Evolutionary conservation across 2,888 invertebrate species (phyloP).

Genomic region (Strigamia transsilvanica): DNA sequence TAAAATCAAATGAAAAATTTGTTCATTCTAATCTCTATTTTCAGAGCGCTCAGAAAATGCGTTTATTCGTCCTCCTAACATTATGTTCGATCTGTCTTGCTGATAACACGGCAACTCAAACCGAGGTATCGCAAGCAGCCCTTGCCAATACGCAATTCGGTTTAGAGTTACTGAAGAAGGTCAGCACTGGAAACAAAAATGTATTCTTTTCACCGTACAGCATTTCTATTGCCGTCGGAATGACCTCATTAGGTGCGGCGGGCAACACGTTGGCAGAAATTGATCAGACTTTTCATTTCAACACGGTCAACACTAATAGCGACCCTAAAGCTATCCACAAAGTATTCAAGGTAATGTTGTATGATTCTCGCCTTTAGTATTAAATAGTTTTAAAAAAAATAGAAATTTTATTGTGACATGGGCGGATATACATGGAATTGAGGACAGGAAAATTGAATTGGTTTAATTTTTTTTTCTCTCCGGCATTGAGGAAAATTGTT

Average conservation of each 20-base stretch:
- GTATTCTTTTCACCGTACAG: slow-evolving; percentile 44
- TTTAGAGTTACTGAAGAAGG: slow-evolving; percentile 6
- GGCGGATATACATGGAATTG: not conserved
- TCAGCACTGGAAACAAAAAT: slow-evolving; percentile 2
- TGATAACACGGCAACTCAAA: not conserved
- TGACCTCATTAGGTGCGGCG: slow-evolving; percentile 49
- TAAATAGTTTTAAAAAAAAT: not conserved
- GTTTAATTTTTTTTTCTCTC: not conserved
- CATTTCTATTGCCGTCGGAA: slow-evolving; percentile 36
- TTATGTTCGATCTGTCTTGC: not conserved
- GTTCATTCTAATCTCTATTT: not conserved
- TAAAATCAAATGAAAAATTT: not conserved
- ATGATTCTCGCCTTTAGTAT: not conserved
- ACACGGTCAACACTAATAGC: slow-evolving; percentile 1
- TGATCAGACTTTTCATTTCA: slow-evolving; percentile 37
- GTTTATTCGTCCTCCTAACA: not conserved
- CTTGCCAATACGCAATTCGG: slow-evolving; percentile 34
- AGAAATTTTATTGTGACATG: not conserved
- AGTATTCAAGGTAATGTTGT: slow-evolving; percentile 19
- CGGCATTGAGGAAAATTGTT: not conserved
- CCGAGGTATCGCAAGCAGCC: not conserved
- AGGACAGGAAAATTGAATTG: not conserved
- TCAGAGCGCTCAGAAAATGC: not conserved
- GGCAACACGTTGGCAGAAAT: slow-evolving; percentile 46
- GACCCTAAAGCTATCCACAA: slow-evolving; percentile 44